A percentile compares a stretch with the other conserved stretches of the same genome.
Conservation (phyloP, 2,797 vertebrate genomes). For the Fringilla coelebs region DNA sequence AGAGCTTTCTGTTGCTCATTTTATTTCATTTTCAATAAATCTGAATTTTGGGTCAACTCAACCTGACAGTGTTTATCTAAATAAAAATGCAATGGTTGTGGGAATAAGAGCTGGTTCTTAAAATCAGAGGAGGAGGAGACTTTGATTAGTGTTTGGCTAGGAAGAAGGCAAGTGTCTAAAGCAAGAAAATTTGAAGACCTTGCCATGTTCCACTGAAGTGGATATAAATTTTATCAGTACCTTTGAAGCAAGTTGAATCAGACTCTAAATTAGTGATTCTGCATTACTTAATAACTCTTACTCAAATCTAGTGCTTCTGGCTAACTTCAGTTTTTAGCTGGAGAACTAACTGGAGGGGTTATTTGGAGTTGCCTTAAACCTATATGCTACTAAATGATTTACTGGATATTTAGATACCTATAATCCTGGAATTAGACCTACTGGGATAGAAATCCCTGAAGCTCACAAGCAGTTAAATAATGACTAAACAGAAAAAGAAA, state of each 20-base stretch:
- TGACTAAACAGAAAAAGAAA: conserved; percentile 53
- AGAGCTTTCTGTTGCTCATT: conserved; percentile 25
- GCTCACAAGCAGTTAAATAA: conserved; percentile 57
- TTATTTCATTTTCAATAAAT: conserved; percentile 47
- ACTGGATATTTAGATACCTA: conserved; percentile 58
- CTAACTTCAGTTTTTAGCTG: conserved; percentile 37
- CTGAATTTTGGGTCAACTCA: conserved; percentile 45
- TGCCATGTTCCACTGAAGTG: background rate
- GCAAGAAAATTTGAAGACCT: background rate
- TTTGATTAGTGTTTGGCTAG: conserved; percentile 18
- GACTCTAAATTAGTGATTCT: conserved; percentile 21
- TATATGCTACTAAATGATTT: conserved; percentile 59
- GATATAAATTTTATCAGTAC: conserved; percentile 13
- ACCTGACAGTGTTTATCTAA: conserved; percentile 36
- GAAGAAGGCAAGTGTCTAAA: background rate
- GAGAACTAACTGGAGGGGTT: conserved; percentile 34
- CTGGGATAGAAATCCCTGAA: conserved; percentile 59
- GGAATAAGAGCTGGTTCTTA: background rate
- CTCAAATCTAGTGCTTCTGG: conserved; percentile 8
- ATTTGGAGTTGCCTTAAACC: conserved; percentile 57
- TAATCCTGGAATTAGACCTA: conserved; percentile 66
- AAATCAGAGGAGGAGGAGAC: background rate
- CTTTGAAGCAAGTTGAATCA: conserved; percentile 12
- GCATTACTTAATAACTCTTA: background rate
- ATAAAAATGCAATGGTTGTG: background rate